These are phyloP conservation scores for Spodoptera frugiperda DNA, from an alignment of 1,140 invertebrate species.

Conservation along the genomic window DNA sequence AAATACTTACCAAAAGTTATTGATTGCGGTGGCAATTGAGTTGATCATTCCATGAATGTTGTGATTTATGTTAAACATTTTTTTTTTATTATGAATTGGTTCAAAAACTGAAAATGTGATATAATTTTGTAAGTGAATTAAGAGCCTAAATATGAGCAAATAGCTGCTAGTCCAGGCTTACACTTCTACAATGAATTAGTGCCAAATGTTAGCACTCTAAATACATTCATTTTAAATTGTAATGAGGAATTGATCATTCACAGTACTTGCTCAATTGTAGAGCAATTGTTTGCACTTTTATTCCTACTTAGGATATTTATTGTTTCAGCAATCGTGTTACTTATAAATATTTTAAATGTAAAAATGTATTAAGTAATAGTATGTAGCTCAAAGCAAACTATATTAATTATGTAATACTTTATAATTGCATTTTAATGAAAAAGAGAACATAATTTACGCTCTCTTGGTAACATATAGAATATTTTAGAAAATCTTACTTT, in stretches of 20 bases:
- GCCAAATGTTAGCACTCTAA: slow-evolving; percentile 74
- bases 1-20: slow-evolving; percentile 40
- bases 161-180: slow-evolving; percentile 71
- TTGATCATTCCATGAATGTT: slow-evolving; percentile 64
- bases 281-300: slow-evolving; percentile 42
- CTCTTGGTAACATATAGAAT: slow-evolving; percentile 21
- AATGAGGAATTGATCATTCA: slow-evolving; percentile 58
- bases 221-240: slow-evolving; percentile 50
- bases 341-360: slow-evolving; percentile 41
- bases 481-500: slow-evolving; percentile 32
- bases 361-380: slow-evolving; percentile 26
- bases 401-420: slow-evolving; percentile 38
- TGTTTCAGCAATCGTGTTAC: slow-evolving; percentile 39
- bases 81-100: slow-evolving; percentile 57
- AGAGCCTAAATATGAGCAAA: slow-evolving; percentile 48
- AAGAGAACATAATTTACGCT: slow-evolving; percentile 31
- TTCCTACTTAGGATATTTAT: slow-evolving; percentile 48
- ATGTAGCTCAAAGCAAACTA: slow-evolving; percentile 45
- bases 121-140: slow-evolving; percentile 69
- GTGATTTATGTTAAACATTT: slow-evolving; percentile 61
- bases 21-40: slow-evolving; percentile 40
- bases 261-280: slow-evolving; percentile 53
- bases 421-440: slow-evolving; percentile 36
- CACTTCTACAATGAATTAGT: slow-evolving; percentile 62
- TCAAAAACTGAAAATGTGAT: slow-evolving; percentile 71